Percentiles rank a stretch among this genome's conserved stretches.
Evolutionary conservation across 1,140 invertebrate genomes (phyloP).

Genomic region (Drosophila cardini): DNA sequence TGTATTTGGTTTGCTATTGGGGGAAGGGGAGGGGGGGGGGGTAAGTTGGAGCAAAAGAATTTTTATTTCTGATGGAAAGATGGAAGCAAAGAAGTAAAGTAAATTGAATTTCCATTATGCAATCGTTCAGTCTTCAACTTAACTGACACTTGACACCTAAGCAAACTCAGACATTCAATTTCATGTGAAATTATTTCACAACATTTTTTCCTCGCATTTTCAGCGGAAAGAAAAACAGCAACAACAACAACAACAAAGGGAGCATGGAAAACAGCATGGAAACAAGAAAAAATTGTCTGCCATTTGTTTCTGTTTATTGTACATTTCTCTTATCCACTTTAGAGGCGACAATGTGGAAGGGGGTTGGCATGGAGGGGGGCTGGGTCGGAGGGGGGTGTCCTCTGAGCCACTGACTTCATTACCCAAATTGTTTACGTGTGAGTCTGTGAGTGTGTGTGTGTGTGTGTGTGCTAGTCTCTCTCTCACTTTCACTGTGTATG

Average conservation of each 20-base stretch:
- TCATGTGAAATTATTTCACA: slow-evolving; percentile 66
- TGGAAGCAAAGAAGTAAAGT: slow-evolving; percentile 40
- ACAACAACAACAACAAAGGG: not conserved
- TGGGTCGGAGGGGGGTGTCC: slow-evolving; percentile 2
- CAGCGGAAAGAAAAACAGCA: not conserved
- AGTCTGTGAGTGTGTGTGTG: slow-evolving; percentile 21
- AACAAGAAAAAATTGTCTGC: slow-evolving; percentile 45
- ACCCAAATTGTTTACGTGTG: slow-evolving; percentile 61
- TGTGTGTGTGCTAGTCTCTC: slow-evolving; percentile 34
- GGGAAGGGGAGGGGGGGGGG: too few relatives aligned
- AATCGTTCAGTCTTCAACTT: slow-evolving; percentile 65
- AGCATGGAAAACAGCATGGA: not conserved
- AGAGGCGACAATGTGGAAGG: slow-evolving; percentile 34
- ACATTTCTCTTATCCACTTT: slow-evolving; percentile 62
- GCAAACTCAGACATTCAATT: slow-evolving; percentile 69
- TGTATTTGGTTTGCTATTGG: slow-evolving; percentile 1
- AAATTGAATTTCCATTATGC: slow-evolving; percentile 68
- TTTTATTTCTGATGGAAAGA: slow-evolving; percentile 1
- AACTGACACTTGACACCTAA: slow-evolving; percentile 70
- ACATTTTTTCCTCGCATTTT: slow-evolving; percentile 41
- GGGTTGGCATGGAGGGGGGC: not conserved
- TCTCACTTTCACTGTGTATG: slow-evolving; percentile 14
- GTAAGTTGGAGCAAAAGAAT: slow-evolving; percentile 5
- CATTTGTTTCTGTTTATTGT: slow-evolving; percentile 67
- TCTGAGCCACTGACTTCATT: slow-evolving; percentile 59